Conservation (phyloP, 2,888 invertebrate species). For the Muschampia plurimacula region DNA sequence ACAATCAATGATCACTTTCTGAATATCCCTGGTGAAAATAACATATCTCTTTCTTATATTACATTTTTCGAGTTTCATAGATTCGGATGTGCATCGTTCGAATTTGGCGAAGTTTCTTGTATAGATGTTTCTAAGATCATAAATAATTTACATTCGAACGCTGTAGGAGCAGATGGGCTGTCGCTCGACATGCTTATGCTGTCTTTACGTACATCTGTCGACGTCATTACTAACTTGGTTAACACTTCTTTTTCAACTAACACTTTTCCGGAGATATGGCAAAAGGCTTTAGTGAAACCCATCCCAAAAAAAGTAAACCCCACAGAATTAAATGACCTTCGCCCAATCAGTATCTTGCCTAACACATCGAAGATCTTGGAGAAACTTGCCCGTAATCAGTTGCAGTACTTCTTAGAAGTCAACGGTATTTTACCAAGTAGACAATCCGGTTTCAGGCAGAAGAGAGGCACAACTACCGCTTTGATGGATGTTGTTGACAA, state of each 20-base stretch:
- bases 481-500: constrained; percentile 1
- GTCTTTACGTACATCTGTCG: neutral
- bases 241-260: neutral
- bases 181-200: constrained; percentile 14
- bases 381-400: constrained; percentile 6
- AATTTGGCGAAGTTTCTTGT: neutral
- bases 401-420: neutral
- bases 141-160: constrained; percentile 5
- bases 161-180: neutral
- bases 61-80: constrained; percentile 8
- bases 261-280: constrained; percentile 1
- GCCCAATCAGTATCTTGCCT: constrained; percentile 6
- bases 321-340: neutral
- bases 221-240: neutral
- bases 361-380: constrained; percentile 8
- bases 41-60: neutral
- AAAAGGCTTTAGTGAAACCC: neutral
- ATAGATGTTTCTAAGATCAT: neutral
- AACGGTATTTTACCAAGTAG: neutral
- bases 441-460: constrained; percentile 20
- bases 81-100: neutral
- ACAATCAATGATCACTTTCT: neutral
- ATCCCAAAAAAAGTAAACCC: constrained; percentile 7
- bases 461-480: constrained; percentile 7
- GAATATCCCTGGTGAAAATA: neutral